Percentiles rank a stretch among this genome's conserved stretches.
These are phyloP conservation scores for Chiropotes sagulatus DNA, from an alignment of 2,797 vertebrate genomes.

Conservation along the genomic window DNA sequence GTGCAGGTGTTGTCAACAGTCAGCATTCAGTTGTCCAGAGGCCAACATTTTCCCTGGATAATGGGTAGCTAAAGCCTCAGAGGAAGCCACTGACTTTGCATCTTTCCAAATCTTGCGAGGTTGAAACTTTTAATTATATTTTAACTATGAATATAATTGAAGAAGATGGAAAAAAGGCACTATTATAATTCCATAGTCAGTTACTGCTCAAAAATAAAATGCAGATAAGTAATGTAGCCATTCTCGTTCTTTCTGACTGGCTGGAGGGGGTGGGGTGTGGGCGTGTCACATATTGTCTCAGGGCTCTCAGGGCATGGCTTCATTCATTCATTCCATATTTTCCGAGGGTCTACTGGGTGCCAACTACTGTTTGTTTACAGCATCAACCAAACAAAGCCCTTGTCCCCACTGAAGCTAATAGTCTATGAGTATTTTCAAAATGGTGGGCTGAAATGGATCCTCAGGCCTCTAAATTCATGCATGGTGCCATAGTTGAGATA, in stretches of 20 bases:
- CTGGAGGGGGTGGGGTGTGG: rapidly evolving
- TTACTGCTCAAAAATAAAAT: neutral
- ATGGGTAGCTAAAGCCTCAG: neutral
- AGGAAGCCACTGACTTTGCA: neutral
- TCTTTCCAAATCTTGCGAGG: neutral
- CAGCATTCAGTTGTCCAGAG: neutral
- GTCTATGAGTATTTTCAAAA: neutral
- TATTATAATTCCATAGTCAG: conserved; percentile 6
- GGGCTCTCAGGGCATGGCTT: neutral
- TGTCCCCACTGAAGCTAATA: neutral
- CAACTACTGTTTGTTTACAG: neutral
- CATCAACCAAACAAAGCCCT: neutral
- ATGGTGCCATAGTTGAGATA: neutral
- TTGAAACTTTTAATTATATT: neutral
- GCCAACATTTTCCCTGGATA: neutral
- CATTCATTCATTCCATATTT: neutral
- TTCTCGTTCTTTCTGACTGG: neutral
- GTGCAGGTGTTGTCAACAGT: neutral
- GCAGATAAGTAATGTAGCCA: neutral
- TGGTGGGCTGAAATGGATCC: neutral
- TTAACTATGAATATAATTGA: neutral
- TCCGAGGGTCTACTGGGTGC: neutral
- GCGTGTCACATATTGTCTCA: neutral
- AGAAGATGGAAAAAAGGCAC: neutral
- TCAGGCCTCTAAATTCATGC: neutral